Evolutionary conservation across 2,797 vertebrate species (phyloP).

Genomic region (Pangasius larnaudii): DNA sequence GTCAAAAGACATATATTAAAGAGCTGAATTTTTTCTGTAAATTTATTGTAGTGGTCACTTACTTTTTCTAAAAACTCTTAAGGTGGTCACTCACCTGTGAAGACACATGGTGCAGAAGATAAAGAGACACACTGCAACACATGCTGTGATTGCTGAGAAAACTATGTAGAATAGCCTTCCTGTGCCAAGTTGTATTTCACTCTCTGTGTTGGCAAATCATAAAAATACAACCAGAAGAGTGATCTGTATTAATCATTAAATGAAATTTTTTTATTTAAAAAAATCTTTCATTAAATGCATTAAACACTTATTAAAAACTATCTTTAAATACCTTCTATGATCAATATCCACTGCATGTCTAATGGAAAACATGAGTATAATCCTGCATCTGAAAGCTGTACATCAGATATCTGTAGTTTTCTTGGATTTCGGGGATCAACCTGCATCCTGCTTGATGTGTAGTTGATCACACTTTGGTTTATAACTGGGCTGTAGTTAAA

Average conservation of each 20-base stretch:
- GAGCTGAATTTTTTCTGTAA: not conserved
- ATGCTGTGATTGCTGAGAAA: not conserved
- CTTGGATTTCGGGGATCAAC: not conserved
- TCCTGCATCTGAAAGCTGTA: constrained; percentile 26
- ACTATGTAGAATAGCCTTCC: no score
- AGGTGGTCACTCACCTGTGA: not conserved
- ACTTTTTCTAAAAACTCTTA: not conserved
- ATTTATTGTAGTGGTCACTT: not conserved
- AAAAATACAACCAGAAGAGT: not conserved
- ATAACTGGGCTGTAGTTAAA: not conserved
- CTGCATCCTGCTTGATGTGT: constrained; percentile 34
- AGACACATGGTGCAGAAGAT: not conserved
- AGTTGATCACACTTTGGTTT: not conserved
- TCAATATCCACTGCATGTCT: not conserved
- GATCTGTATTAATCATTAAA: no score
- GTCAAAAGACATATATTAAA: not conserved
- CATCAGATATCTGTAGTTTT: constrained; percentile 26
- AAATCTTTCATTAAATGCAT: no score
- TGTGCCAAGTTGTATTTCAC: not conserved
- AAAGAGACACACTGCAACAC: not conserved
- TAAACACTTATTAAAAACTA: not conserved
- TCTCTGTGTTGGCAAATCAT: not conserved
- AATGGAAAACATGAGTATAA: constrained; percentile 15
- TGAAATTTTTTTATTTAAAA: no score
- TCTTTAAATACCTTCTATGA: not conserved